Evolutionary conservation across 2,113 vertebrate genomes (phyloP).

Genomic region (Tricholaema leucomelas): DNA sequence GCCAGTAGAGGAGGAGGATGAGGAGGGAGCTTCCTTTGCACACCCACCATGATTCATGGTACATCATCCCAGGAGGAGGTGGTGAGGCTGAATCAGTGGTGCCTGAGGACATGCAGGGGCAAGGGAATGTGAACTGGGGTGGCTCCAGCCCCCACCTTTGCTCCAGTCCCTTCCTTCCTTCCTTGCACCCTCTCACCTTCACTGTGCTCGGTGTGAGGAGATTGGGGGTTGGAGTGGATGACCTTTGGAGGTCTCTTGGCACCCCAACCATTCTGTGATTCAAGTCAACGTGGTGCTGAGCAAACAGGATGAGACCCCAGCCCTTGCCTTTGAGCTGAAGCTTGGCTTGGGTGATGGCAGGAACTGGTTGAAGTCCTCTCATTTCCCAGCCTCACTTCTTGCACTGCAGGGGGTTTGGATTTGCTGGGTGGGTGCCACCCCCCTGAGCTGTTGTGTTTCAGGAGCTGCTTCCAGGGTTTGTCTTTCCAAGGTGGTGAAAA

Average conservation of each 20-base stretch:
- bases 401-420: neutral
- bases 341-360: fast-evolving
- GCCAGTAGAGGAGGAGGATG: neutral
- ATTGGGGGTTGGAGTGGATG: no score
- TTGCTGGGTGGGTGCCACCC: neutral
- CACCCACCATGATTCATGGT: neutral
- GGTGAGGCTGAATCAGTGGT: neutral
- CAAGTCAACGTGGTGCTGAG: fast-evolving
- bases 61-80: neutral
- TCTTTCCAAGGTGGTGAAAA: neutral
- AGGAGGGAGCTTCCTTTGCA: neutral
- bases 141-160: neutral
- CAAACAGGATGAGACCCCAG: neutral
- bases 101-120: neutral
- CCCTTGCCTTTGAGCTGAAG: neutral
- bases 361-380: neutral
- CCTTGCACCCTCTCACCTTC: neutral
- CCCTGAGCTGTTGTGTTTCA: neutral
- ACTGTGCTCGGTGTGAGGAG: neutral
- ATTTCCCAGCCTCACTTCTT: neutral
- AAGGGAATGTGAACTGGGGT: neutral
- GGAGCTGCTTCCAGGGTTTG: neutral
- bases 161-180: neutral
- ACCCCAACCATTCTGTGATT: no score
- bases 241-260: no score